Percentiles rank a stretch among this genome's conserved stretches.
Evolutionary conservation across 2,797 vertebrate species (phyloP).

Genomic region (Botia almorhae): DNA sequence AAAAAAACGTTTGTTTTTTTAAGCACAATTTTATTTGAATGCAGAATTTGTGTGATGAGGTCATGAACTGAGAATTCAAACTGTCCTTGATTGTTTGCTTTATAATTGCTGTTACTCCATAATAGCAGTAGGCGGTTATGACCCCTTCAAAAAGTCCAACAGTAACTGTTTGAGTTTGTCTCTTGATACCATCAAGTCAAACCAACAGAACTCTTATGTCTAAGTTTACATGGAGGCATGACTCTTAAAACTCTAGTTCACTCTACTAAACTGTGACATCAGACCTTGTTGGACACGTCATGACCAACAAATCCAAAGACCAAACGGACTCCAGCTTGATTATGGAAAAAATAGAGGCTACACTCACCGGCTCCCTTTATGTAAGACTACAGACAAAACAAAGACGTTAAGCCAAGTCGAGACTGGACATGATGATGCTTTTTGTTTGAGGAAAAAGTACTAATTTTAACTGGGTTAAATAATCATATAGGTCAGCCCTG

Average conservation of each 20-base stretch:
- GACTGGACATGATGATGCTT: conserved; percentile 1
- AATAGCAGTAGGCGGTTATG: no score
- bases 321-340: not conserved
- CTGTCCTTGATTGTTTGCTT: no score
- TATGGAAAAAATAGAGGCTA: not conserved
- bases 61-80: no score
- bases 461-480: conserved; percentile 7
- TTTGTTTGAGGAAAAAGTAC: conserved; percentile 32
- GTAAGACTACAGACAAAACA: conserved; percentile 22
- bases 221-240: conserved; percentile 23
- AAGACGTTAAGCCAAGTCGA: not conserved
- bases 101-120: no score
- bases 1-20: no score
- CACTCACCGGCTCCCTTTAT: not conserved
- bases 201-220: not conserved
- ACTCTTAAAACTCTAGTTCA: conserved; percentile 9
- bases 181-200: conserved; percentile 23
- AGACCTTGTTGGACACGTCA: not conserved
- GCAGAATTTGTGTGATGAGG: no score
- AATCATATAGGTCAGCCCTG: conserved; percentile 22
- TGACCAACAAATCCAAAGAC: no score
- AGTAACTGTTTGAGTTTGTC: no score
- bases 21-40: no score
- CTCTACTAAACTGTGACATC: conserved; percentile 36
- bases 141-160: no score